Evolutionary conservation across 2,113 vertebrate genomes (phyloP), one percentile per base, ranked within the genome.

Genomic region (Picathartes gymnocephalus): DNA sequence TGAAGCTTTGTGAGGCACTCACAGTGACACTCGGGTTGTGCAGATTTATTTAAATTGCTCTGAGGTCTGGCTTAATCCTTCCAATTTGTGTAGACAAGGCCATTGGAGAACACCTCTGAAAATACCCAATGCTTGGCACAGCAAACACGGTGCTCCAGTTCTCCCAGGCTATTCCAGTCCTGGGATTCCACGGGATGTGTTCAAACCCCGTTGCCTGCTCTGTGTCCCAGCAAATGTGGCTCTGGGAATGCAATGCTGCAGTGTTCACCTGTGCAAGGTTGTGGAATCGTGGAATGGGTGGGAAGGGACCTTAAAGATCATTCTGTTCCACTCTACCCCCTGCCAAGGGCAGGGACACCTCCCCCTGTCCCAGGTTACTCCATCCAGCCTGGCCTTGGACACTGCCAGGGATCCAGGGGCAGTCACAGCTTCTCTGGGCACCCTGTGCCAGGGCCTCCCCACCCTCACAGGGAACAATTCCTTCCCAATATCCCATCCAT

Each of bases 381-480:
- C 0, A 0, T 62, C 30, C 42, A 51, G 0, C 21, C 22, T 33
- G 50, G 31, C 25, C 51, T 88, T 13, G 37, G 10, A 44, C 51
- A 13, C 27, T 33, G 1, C 11, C 68, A 65, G 68, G 22, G 18
- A 23, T 47, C 7, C 54, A 15, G 85, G 57, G 7, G 7, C 13
- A 64, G 14, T 21, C 48, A 15, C 85, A 71, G 42, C 40, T 64
- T 16, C 33, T 11, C 33, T 77, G 73, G 39, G 27, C 4, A 62
- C 10, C 5, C 51, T 57, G 2, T 42, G 30, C 51, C 71, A 37
- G 10, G 8, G 5, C 13, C 19, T 69, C 14, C 0, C 14, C 37
- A 37, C 5, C 13, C 11, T 77, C 21, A 2, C 33, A 39, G 21
- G 0, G 0, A 9, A 1, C 0, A 37, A 28, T 60, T 50, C 18